Percentiles rank a stretch among this genome's conserved stretches.
phyloP scores from a whole-genome alignment of 2,797 vertebrate genomes.

The Gymnothorax javanicus region DNA sequence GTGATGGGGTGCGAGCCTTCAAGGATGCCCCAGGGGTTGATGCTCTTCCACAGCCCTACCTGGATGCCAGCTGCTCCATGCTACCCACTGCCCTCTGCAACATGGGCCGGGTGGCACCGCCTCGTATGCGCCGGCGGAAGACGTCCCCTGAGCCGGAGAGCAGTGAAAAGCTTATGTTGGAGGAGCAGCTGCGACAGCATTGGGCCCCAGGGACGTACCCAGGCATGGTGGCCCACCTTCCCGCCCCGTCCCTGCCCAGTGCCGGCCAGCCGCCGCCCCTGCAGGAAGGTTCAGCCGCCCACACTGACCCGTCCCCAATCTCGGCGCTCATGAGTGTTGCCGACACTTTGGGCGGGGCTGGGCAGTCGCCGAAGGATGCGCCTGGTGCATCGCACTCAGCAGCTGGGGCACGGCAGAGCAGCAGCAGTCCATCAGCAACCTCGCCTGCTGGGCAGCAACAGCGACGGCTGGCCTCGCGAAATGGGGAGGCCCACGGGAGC shows the following conservation, averaged over 20 bases:
- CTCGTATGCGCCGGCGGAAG: constrained; percentile 69
- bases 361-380: constrained; percentile 80
- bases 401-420: constrained; percentile 52
- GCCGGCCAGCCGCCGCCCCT: constrained; percentile 47
- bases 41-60: constrained; percentile 78
- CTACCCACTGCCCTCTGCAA: constrained; percentile 58
- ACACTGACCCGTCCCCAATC: constrained; percentile 83
- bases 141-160: constrained; percentile 72
- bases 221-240: constrained; percentile 66
- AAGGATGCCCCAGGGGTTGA: constrained; percentile 72
- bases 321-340: constrained; percentile 86
- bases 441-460: constrained; percentile 60
- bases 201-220: constrained; percentile 74
- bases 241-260: constrained; percentile 28
- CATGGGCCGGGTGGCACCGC: constrained; percentile 56
- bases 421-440: constrained; percentile 59
- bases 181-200: constrained; percentile 74
- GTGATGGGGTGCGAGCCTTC: constrained; percentile 81
- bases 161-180: constrained; percentile 65
- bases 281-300: constrained; percentile 58
- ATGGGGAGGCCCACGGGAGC: constrained; percentile 55
- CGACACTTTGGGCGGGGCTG: constrained; percentile 71
- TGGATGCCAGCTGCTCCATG: constrained; percentile 69
- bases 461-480: constrained; percentile 67
- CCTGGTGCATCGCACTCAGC: constrained; percentile 66